Base-by-base conservation (phyloP, 2,888 invertebrate species). In the Nemotelus pantherinus region DNA sequence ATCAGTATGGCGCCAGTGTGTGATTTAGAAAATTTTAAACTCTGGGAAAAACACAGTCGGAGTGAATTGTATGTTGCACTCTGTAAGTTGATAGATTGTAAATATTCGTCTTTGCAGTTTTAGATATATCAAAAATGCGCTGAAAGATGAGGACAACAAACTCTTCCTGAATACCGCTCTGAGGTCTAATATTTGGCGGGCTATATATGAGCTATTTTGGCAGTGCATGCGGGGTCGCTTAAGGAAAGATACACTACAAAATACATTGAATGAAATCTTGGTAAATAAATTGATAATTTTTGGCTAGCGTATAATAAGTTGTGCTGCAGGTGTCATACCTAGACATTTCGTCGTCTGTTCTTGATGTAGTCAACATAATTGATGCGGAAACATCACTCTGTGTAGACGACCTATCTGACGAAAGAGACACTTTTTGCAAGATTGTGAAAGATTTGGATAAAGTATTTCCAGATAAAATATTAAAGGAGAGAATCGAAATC, bases 401-500 rank as follows among this genome's bases (percentile, higher is more conserved):
- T 81, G 83, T 85, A 80, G 94, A 94, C 82, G 90, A 89, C 44
- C 89, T 92, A 79, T 92, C 91, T 81, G 93, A 93, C 81, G 93
- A 94, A 83, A 90, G 96, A 80, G 89, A 90, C 82, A 92, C 92
- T 85, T 95, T 94, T 87, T 93, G 92, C 85, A 91, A 90, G 83
- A 90, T 95, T 82, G 92, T 95, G 1, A 92, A 93, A 85, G 94
- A 94, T 86, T 89, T 93, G 81, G 95, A 95, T 85, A 92, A 93
- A 86, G 93, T 94, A 85, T 89, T 95, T 83, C 93, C 96, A 71
- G 96, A 97, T 83, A 93, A 94, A 85, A 88, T 98, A 82, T 88
- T 98, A 63, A 97, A 97, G 84, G 98, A 98, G 86, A 90, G 98
- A 80, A 86, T 98, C 82, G 98, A 98, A 88, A 94, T 96, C 83